phyloP scores from a whole-genome alignment of 2,797 vertebrate species.

The Zalophus californianus region DNA sequence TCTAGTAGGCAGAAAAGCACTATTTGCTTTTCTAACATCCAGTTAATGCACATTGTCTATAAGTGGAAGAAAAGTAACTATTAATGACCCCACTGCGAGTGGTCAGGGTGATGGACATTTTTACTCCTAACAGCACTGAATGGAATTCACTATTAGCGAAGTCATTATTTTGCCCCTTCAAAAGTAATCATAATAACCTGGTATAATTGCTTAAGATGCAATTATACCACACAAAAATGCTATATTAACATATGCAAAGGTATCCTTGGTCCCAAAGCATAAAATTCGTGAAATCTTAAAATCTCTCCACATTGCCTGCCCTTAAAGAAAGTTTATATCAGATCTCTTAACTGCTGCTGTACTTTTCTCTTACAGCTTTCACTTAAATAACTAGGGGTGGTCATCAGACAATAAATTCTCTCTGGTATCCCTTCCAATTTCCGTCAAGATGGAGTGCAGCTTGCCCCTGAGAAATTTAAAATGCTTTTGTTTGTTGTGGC shows the following conservation, averaged over 20 bases:
- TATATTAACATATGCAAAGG: neutral
- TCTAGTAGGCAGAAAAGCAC: neutral
- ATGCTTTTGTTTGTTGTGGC: slow-evolving; percentile 58
- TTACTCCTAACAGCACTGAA: neutral
- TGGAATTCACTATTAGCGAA: slow-evolving; percentile 13
- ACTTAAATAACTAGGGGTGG: slow-evolving; percentile 62
- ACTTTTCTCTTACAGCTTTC: slow-evolving; percentile 49
- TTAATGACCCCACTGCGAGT: neutral
- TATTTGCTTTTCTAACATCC: slow-evolving; percentile 40
- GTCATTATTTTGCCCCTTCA: slow-evolving; percentile 18
- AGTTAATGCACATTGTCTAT: neutral
- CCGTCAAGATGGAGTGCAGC: slow-evolving; percentile 57
- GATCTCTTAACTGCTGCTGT: neutral
- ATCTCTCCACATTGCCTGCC: neutral
- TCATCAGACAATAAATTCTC: slow-evolving; percentile 72
- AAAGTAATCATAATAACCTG: neutral
- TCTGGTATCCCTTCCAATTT: slow-evolving; percentile 67
- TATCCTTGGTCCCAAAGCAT: neutral
- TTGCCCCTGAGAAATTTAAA: slow-evolving; percentile 75
- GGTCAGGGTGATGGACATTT: neutral
- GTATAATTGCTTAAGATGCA: neutral
- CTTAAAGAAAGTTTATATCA: neutral
- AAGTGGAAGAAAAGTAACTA: slow-evolving; percentile 1
- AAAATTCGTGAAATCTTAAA: neutral
- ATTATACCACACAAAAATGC: neutral